These are phyloP conservation scores for Reticulitermes lucifugus DNA, from an alignment of 2,888 invertebrate species.

Conservation along the genomic window DNA sequence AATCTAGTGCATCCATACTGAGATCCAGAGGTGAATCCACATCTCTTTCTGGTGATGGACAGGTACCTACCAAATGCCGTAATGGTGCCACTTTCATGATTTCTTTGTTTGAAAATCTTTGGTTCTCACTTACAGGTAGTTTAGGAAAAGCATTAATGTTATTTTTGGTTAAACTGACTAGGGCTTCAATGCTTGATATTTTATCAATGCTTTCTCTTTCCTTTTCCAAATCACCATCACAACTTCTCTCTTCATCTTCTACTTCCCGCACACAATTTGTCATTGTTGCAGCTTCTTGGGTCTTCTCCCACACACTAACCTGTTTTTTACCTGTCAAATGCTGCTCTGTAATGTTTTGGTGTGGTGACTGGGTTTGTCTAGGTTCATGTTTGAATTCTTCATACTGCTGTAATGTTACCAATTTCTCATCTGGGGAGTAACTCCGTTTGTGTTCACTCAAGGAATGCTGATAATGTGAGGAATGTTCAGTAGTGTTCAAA, in stretches of 20 bases:
- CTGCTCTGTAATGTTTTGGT: neutral
- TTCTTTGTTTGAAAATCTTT: slow-evolving; percentile 43
- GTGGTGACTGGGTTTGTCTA: slow-evolving; percentile 11
- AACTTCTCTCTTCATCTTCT: slow-evolving; percentile 63
- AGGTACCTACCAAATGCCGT: neutral
- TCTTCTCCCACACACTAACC: slow-evolving; percentile 65
- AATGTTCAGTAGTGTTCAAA: slow-evolving; percentile 33
- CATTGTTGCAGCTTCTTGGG: slow-evolving; percentile 69
- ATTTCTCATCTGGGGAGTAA: neutral
- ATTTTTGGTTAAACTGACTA: slow-evolving; percentile 53
- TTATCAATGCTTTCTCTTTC: slow-evolving; percentile 54
- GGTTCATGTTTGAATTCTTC: slow-evolving; percentile 22
- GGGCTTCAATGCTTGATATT: slow-evolving; percentile 45
- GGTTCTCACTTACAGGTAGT: slow-evolving; percentile 40
- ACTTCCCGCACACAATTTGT: slow-evolving; percentile 58
- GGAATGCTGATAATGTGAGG: slow-evolving; percentile 2
- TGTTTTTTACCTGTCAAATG: neutral
- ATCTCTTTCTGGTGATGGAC: slow-evolving; percentile 29
- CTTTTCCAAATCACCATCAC: slow-evolving; percentile 57
- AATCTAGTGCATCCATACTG: slow-evolving; percentile 83
- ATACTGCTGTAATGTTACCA: neutral
- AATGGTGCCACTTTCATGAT: neutral
- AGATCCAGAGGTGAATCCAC: slow-evolving; percentile 72
- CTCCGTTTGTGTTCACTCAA: slow-evolving; percentile 35
- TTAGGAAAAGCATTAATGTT: slow-evolving; percentile 37